Conservation (phyloP, 2,888 invertebrate genomes). For the Leucophora obtusa region DNA sequence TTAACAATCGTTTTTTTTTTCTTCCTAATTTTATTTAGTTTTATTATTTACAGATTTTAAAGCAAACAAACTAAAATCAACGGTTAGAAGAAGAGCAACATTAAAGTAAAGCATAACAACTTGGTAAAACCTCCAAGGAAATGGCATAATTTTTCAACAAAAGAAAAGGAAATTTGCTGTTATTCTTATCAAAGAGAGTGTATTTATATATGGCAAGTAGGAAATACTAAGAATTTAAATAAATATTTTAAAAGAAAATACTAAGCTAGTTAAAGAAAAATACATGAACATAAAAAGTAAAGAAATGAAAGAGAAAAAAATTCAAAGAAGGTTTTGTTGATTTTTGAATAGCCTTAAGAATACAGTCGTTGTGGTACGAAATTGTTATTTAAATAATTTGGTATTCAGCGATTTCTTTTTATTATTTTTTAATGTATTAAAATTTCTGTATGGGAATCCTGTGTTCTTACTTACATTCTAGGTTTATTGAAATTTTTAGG, state of each 20-base stretch:
- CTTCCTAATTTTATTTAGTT: slow-evolving; percentile 11
- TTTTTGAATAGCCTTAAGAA: no score
- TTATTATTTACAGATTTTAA: slow-evolving; percentile 30
- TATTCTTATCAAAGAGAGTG: slow-evolving; percentile 26
- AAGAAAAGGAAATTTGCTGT: slow-evolving; percentile 42
- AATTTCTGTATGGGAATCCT: no score
- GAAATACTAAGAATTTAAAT: neutral
- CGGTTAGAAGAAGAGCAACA: neutral
- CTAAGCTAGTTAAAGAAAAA: neutral
- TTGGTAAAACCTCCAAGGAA: slow-evolving; percentile 23
- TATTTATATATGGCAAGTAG: neutral
- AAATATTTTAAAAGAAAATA: neutral
- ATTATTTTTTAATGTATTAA: no score
- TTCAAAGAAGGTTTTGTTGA: no score
- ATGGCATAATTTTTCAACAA: slow-evolving; percentile 41
- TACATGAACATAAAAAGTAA: neutral
- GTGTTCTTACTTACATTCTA: no score
- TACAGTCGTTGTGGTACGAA: no score
- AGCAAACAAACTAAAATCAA: slow-evolving; percentile 1
- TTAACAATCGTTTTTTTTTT: slow-evolving; percentile 13
- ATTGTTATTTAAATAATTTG: no score
- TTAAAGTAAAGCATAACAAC: neutral
- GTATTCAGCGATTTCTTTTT: no score
- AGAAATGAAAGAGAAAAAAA: neutral
- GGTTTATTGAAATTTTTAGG: no score